phyloP scores from a whole-genome alignment of 2,888 invertebrate species.

The Caenorhabditis sp. region DNA sequence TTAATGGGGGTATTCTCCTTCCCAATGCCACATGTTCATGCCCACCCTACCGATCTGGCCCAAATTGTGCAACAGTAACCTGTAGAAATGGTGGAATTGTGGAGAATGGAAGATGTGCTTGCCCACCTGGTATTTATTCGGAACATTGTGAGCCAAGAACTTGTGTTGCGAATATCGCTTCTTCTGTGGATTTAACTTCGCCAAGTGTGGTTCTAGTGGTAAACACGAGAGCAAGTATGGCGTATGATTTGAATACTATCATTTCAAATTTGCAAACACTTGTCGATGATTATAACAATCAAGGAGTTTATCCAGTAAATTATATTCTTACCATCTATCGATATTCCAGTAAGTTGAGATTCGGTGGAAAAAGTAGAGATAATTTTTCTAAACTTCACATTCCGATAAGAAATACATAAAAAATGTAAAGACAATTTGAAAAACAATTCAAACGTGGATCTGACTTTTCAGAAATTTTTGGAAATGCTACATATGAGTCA shows the following conservation, averaged over 20 bases:
- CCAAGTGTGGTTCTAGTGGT: conserved; percentile 34
- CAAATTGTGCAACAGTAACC: conserved; percentile 27
- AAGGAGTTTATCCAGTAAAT: conserved; percentile 14
- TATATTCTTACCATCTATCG: conserved; percentile 31
- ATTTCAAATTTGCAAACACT: conserved; percentile 24
- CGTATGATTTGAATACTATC: conserved; percentile 21
- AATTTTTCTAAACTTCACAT: no score
- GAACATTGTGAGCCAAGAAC: conserved; percentile 40
- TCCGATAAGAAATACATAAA: no score
- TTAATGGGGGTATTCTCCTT: conserved; percentile 36
- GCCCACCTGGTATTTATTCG: conserved; percentile 42
- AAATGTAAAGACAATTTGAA: no score
- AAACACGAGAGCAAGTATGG: conserved; percentile 35
- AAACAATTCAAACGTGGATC: no score
- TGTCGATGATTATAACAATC: conserved; percentile 21
- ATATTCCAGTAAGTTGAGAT: conserved; percentile 1
- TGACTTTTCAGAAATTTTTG: no score
- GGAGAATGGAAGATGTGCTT: conserved; percentile 34
- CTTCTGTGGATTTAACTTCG: conserved; percentile 26
- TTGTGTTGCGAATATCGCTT: conserved; percentile 25
- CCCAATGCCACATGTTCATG: conserved; percentile 48
- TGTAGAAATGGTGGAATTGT: conserved; percentile 41
- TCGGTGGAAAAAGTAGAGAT: no score
- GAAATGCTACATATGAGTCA: no score
- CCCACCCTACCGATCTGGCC: conserved; percentile 30